Percentiles rank a stretch among this genome's conserved stretches.
phyloP scores from a whole-genome alignment of 2,113 vertebrate species.

The Euleptes europaea region DNA sequence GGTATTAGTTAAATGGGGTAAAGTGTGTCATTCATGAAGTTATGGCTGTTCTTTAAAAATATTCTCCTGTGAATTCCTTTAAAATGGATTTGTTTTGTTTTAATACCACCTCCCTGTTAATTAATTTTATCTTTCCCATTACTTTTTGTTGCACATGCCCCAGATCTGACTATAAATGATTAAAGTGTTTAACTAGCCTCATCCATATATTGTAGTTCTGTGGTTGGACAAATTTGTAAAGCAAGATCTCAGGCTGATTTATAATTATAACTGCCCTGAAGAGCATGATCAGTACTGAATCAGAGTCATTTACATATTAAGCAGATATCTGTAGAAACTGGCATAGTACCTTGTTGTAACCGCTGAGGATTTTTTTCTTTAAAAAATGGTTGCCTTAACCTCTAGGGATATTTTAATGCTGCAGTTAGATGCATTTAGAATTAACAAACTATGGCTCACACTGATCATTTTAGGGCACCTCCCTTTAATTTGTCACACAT shows the following conservation, averaged over 20 bases:
- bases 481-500: conserved; percentile 48
- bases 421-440: conserved; percentile 32
- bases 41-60: neutral
- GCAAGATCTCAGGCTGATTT: conserved; percentile 72
- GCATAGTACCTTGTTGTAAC: conserved; percentile 60
- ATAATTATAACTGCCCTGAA: conserved; percentile 73
- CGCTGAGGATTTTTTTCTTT: conserved; percentile 51
- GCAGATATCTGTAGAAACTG: conserved; percentile 74
- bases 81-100: conserved; percentile 58
- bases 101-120: conserved; percentile 31
- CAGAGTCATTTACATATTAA: conserved; percentile 77
- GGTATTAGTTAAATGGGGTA: neutral
- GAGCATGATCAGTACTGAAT: conserved; percentile 68
- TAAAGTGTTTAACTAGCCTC: conserved; percentile 74
- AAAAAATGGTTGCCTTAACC: conserved; percentile 40
- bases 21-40: neutral
- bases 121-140: conserved; percentile 51
- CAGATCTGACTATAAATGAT: conserved; percentile 77
- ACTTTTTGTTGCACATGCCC: conserved; percentile 65
- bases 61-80: neutral
- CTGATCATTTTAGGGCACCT: conserved; percentile 25
- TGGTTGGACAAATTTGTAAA: conserved; percentile 70
- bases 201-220: conserved; percentile 55
- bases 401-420: conserved; percentile 36
- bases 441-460: conserved; percentile 60